Base-by-base conservation (phyloP, 2,113 vertebrate genomes). In the Epinephelus fuscoguttatus region DNA sequence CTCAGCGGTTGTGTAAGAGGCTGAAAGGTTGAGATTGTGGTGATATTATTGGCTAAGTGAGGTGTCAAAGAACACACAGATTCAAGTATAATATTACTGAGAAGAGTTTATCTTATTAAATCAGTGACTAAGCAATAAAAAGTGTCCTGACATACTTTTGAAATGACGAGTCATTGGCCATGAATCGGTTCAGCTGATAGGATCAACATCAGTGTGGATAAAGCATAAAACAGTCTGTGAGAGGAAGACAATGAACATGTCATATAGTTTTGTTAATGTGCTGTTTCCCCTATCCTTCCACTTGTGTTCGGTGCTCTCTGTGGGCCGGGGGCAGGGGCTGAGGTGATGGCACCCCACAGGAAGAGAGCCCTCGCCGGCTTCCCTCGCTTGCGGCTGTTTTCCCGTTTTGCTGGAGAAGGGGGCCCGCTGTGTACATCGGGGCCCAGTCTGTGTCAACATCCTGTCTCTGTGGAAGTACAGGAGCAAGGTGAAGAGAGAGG, bases 371-470 rank as follows among this genome's bases (percentile, higher is more conserved):
- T 75, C 19, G 6, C 78, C 25, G 70, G 80, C 42, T 77, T 89
- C 81, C 30, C 81, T 78, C 68, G 83, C 88, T 70, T 40, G 49
- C 69, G 88, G 82, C 89, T 90, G 81, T 84, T 91, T 92, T 91
- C 76, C 85, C 89, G 87, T 91, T 30, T 93, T 89, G 87, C 78
- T 55, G 49, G 42, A 81, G 63, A 74, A 52, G 64, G 75, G 30
- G 82, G n/a, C 49, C 73, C 25, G 53, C 78, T 82, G 84, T 90
- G 78, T 82, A 83, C 70, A 78, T 86, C 27, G 45, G 79, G 78
- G 10, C n/a, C 67, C 30, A 47, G 79, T 75, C 76, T 85, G 53
- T 64, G 82, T 91, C 87, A 88, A 93, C 92, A 94, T 93, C 93
- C 92, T 89, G 89, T 61, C 14, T 66, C 13, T 72, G 59, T 90